phyloP scores from a whole-genome alignment of 2,888 invertebrate genomes.

The Leucophenga montana region DNA sequence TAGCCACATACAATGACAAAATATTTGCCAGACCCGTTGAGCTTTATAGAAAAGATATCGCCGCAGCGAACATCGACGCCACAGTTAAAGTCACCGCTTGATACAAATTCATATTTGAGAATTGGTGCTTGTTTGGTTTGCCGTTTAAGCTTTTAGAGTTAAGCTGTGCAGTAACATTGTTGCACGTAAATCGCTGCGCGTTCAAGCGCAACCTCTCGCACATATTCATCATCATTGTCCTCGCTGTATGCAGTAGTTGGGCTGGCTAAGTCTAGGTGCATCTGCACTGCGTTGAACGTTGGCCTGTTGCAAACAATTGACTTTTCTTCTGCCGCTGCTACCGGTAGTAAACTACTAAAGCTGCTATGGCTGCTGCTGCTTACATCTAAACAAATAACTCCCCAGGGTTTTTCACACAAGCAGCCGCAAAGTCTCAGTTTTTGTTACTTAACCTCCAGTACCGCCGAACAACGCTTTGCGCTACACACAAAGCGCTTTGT shows the following conservation, averaged over 20 bases:
- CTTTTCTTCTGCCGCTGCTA: constrained; percentile 62
- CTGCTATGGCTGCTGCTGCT: constrained; percentile 1
- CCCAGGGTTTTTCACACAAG: constrained; percentile 55
- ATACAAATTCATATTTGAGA: constrained; percentile 65
- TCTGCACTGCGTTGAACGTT: constrained; percentile 45
- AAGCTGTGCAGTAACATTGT: not conserved
- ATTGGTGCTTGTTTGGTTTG: not conserved
- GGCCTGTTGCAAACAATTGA: constrained; percentile 62
- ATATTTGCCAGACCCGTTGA: constrained; percentile 70
- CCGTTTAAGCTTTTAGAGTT: constrained; percentile 5
- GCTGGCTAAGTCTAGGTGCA: constrained; percentile 16
- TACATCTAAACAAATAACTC: constrained; percentile 54
- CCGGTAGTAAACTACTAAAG: constrained; percentile 16
- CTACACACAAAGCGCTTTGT: constrained; percentile 45
- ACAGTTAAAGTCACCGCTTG: constrained; percentile 57
- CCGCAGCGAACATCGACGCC: constrained; percentile 50
- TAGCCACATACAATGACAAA: constrained; percentile 69
- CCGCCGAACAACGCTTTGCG: constrained; percentile 32
- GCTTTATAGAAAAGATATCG: constrained; percentile 60
- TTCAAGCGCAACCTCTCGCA: constrained; percentile 30
- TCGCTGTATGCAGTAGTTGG: not conserved
- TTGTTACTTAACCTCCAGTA: constrained; percentile 26
- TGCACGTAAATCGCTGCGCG: constrained; percentile 9
- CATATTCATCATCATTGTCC: constrained; percentile 16
- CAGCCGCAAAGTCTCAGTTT: constrained; percentile 25